Percentiles rank a stretch among this genome's conserved stretches.
Evolutionary conservation across 2,113 vertebrate genomes (phyloP).

Genomic region (Grallaria varia): DNA sequence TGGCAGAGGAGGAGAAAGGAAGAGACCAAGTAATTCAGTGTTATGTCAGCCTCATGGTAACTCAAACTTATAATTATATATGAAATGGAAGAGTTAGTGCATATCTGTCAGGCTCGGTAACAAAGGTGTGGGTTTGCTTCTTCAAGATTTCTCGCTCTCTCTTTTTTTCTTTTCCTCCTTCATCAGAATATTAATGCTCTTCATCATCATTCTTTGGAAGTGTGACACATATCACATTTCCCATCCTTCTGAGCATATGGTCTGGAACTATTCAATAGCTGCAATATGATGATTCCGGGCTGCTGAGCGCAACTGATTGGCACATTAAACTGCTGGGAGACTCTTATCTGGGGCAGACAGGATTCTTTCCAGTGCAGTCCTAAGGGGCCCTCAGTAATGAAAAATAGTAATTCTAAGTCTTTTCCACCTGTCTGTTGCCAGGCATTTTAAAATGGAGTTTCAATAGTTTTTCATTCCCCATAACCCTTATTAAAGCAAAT

Average conservation of each 20-base stretch:
- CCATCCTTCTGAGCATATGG: conserved; percentile 62
- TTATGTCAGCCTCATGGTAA: background rate
- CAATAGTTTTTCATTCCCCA: conserved; percentile 51
- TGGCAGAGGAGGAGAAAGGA: background rate
- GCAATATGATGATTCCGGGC: conserved; percentile 54
- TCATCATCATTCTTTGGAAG: conserved; percentile 51
- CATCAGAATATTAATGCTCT: conserved; percentile 59
- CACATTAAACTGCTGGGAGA: conserved; percentile 69
- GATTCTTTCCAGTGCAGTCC: conserved; percentile 62
- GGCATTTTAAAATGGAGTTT: conserved; percentile 53
- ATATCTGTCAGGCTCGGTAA: background rate
- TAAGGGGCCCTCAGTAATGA: conserved; percentile 60
- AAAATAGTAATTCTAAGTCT: conserved; percentile 65
- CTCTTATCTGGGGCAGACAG: conserved; percentile 67
- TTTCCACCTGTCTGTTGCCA: conserved; percentile 65
- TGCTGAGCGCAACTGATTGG: conserved; percentile 71
- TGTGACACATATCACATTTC: conserved; percentile 37
- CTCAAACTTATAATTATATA: background rate
- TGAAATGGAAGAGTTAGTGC: background rate
- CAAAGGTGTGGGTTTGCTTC: background rate
- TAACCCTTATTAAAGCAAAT: conserved; percentile 68
- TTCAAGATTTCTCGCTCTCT: background rate
- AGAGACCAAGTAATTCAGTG: background rate
- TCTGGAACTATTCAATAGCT: conserved; percentile 67
- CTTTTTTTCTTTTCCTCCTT: background rate